Conservation (phyloP, 2,797 vertebrate species). For the Lates japonicus region DNA sequence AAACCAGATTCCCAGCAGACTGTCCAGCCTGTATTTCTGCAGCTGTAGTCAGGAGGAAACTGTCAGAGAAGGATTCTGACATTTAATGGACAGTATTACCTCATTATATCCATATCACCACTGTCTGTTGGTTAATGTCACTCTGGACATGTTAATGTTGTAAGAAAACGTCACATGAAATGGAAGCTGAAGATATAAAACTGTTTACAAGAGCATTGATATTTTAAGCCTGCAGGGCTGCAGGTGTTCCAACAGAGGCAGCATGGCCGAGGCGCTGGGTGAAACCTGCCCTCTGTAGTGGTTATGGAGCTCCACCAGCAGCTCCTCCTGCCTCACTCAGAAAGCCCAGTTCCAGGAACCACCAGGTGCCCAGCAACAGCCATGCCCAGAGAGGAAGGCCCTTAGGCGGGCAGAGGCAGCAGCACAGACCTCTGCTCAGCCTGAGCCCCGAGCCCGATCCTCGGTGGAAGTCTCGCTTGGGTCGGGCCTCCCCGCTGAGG, state of each 20-base stretch:
- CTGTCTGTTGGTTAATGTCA: neutral
- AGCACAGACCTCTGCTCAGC: neutral
- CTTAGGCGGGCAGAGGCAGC: neutral
- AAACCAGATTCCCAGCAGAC: neutral
- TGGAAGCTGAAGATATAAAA: too few species aligned
- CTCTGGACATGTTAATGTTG: neutral
- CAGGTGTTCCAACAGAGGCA: slow-evolving; percentile 79
- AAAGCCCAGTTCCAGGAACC: slow-evolving; percentile 69
- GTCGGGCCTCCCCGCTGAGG: slow-evolving; percentile 10
- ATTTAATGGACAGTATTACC: neutral
- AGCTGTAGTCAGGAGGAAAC: neutral
- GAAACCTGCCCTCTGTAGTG: slow-evolving; percentile 76
- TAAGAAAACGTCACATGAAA: neutral
- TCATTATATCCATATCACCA: neutral
- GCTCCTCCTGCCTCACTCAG: slow-evolving; percentile 70
- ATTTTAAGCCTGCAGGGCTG: neutral
- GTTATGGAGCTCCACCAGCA: slow-evolving; percentile 83
- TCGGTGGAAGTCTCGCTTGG: too few species aligned
- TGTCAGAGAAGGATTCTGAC: neutral
- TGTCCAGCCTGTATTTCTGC: neutral
- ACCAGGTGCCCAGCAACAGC: slow-evolving; percentile 69
- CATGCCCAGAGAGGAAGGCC: slow-evolving; percentile 61
- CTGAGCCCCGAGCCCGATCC: too few species aligned
- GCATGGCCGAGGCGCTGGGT: slow-evolving; percentile 80
- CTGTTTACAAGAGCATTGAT: neutral